Evolutionary conservation across 2,113 vertebrate species (phyloP).

Genomic region (Apeltes quadracus): DNA sequence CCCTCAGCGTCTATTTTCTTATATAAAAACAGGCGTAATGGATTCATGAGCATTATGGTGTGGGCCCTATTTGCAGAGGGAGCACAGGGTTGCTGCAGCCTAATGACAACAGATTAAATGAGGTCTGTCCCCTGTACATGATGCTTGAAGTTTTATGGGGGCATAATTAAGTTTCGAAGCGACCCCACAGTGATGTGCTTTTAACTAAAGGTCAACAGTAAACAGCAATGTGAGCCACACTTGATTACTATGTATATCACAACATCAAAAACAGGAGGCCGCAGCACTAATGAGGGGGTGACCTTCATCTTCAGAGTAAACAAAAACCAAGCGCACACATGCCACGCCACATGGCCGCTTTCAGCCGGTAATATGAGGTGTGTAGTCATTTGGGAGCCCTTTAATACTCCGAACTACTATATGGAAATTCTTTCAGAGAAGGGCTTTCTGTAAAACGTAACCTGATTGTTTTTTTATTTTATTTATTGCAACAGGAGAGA

Average conservation of each 20-base stretch:
- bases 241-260: constrained; percentile 76
- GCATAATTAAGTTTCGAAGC: constrained; percentile 72
- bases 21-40: constrained; percentile 28
- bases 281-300: constrained; percentile 72
- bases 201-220: constrained; percentile 74
- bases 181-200: constrained; percentile 72
- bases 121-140: constrained; percentile 58
- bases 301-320: constrained; percentile 72
- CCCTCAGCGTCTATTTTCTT: constrained; percentile 36
- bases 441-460: constrained; percentile 1
- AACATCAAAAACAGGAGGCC: constrained; percentile 72
- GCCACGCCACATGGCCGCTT: constrained; percentile 44
- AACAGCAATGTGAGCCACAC: constrained; percentile 59
- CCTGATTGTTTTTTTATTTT: background rate
- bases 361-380: constrained; percentile 47
- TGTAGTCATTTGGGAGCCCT: constrained; percentile 46
- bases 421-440: constrained; percentile 23
- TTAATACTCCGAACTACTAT: constrained; percentile 37
- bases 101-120: constrained; percentile 67
- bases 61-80: constrained; percentile 38
- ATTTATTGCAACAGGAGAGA: background rate
- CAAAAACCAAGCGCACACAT: constrained; percentile 62
- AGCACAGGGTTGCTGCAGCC: constrained; percentile 49
- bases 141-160: constrained; percentile 66
- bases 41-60: constrained; percentile 42